These are phyloP conservation scores for Hanleya hanleyi DNA, from an alignment of 2,888 invertebrate genomes.

Conservation along the genomic window DNA sequence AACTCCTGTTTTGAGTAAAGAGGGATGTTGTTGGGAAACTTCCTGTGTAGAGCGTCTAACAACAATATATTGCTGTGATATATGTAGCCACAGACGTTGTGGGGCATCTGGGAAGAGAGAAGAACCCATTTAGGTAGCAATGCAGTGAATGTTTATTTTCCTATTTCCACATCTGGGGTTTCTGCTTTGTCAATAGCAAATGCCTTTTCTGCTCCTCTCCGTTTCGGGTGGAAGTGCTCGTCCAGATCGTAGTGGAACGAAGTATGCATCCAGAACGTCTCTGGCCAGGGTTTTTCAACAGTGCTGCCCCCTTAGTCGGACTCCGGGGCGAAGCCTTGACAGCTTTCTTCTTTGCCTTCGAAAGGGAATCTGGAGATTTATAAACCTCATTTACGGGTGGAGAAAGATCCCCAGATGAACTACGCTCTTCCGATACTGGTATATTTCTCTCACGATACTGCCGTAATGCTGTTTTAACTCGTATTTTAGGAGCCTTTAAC, in stretches of 20 bases:
- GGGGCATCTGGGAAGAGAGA: constrained; percentile 6
- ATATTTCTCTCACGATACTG: not conserved
- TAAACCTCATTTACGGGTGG: not conserved
- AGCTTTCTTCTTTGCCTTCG: constrained; percentile 1
- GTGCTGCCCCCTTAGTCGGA: not conserved
- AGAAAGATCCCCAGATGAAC: not conserved
- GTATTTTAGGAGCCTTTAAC: not conserved
- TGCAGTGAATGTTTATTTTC: constrained; percentile 19
- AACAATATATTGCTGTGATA: constrained; percentile 23
- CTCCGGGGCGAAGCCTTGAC: not conserved
- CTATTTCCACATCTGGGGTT: not conserved
- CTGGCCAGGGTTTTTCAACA: not conserved
- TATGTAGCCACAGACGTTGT: constrained; percentile 19
- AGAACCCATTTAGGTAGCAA: constrained; percentile 18
- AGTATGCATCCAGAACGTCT: not conserved
- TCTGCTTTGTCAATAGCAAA: constrained; percentile 17
- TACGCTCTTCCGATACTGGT: not conserved
- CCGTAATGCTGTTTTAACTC: not conserved
- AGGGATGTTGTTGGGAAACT: constrained; percentile 14
- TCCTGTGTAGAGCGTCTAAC: constrained; percentile 15
- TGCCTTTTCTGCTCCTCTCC: constrained; percentile 15
- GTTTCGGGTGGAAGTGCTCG: no score
- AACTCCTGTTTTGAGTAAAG: constrained; percentile 16
- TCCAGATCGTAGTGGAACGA: not conserved
- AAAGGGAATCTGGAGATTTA: not conserved